These are phyloP conservation scores for Sericinus montela DNA, from an alignment of 2,888 invertebrate species.

Conservation along the genomic window DNA sequence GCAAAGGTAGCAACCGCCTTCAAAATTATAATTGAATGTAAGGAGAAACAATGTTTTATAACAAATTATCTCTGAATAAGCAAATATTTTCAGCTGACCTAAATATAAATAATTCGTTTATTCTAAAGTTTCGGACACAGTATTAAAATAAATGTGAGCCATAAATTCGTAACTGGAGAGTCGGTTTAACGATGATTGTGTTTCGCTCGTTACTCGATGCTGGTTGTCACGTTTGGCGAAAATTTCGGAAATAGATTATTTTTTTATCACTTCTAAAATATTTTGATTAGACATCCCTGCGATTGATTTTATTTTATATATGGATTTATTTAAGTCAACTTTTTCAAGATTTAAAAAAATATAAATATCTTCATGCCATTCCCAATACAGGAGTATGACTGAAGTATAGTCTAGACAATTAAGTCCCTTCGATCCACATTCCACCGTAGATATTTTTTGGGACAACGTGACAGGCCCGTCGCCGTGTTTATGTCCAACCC, in stretches of 20 bases:
- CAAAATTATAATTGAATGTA: no score
- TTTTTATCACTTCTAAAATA: constrained; percentile 54
- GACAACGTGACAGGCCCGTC: no score
- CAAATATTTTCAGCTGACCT: constrained; percentile 3
- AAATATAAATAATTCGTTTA: constrained; percentile 16
- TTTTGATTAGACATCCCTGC: constrained; percentile 31
- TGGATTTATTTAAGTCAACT: background rate
- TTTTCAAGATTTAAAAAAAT: no score
- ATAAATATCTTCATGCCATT: no score
- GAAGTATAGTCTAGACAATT: no score
- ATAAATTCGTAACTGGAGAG: constrained; percentile 32
- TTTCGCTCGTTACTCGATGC: constrained; percentile 21
- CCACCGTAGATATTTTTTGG: no score
- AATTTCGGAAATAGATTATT: constrained; percentile 34
- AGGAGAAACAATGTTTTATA: no score
- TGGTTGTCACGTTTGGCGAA: constrained; percentile 14
- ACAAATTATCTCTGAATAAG: no score
- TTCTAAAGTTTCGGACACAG: constrained; percentile 4
- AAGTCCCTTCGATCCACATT: no score
- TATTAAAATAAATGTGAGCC: constrained; percentile 23
- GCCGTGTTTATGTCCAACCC: no score
- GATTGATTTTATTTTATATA: background rate
- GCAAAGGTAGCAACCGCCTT: no score
- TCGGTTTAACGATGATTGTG: constrained; percentile 58
- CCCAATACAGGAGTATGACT: no score